Conservation (phyloP, 2,797 vertebrate genomes). For the Phylloscopus collybita region DNA sequence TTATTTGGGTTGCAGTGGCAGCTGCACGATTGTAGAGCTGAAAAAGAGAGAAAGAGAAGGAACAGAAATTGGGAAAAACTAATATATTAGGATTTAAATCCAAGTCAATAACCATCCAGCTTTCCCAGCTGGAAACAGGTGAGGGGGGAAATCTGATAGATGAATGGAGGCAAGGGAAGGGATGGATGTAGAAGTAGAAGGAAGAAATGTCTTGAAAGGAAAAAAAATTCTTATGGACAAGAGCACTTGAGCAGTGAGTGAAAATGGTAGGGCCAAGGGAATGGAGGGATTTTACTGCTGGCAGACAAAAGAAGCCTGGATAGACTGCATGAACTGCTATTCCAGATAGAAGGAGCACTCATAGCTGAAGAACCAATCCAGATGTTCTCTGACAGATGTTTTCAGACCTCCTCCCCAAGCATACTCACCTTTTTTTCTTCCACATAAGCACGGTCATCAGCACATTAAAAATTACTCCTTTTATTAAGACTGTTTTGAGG, state of each 20-base stretch:
- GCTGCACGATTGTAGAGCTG: no score
- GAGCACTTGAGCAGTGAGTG: background rate
- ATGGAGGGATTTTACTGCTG: background rate
- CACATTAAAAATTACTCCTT: conserved; percentile 67
- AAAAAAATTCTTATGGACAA: background rate
- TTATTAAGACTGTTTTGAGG: conserved; percentile 67
- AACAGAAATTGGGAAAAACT: no score
- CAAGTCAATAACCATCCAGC: no score
- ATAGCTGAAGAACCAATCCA: background rate
- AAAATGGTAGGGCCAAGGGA: background rate
- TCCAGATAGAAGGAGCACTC: background rate
- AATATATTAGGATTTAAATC: no score
- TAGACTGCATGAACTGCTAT: background rate
- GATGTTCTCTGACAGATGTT: background rate
- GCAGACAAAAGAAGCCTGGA: background rate
- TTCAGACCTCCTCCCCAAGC: background rate
- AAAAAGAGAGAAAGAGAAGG: no score
- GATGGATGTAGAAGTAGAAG: background rate
- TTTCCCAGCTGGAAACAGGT: no score
- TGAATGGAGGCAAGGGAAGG: background rate
- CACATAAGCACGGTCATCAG: conserved; percentile 64
- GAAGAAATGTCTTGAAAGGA: background rate
- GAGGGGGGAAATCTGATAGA: no score
- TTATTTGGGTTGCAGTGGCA: no score
- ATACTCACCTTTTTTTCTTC: conserved; percentile 69